Evolutionary conservation across 2,888 invertebrate genomes (phyloP).

Genomic region (Coelopa pilipes): DNA sequence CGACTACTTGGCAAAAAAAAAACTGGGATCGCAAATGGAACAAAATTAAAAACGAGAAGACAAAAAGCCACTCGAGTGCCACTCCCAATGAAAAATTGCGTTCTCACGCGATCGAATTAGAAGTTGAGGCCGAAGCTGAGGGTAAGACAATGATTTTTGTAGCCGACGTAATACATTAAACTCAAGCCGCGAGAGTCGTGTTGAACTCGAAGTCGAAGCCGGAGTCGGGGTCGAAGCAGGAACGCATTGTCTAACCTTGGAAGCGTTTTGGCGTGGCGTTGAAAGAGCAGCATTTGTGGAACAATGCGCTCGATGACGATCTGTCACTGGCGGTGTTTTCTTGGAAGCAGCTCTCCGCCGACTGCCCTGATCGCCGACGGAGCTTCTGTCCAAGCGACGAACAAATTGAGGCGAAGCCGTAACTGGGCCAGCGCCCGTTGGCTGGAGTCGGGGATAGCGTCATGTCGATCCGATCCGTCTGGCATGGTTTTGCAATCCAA

Average conservation of each 20-base stretch:
- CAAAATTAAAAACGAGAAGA: neutral
- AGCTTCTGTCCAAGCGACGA: too few relatives aligned
- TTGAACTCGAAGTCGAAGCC: neutral
- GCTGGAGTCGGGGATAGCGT: neutral
- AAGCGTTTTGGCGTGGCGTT: too few relatives aligned
- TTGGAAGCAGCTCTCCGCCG: too few relatives aligned
- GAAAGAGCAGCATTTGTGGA: neutral
- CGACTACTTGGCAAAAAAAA: neutral
- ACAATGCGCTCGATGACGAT: slow-evolving; percentile 5
- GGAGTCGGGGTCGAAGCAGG: too few relatives aligned
- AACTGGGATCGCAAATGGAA: neutral
- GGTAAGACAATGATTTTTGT: neutral
- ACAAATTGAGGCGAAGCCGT: neutral
- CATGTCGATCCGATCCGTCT: too few relatives aligned
- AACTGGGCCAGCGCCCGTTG: slow-evolving; percentile 20
- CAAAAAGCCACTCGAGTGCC: slow-evolving; percentile 7
- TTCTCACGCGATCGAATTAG: slow-evolving; percentile 28
- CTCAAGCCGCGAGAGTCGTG: neutral
- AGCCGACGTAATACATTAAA: slow-evolving; percentile 12
- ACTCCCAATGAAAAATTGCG: slow-evolving; percentile 10
- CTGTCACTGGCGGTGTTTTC: slow-evolving; percentile 15
- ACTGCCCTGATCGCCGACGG: too few relatives aligned
- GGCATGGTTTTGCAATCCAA: neutral
- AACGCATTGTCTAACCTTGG: slow-evolving; percentile 24
- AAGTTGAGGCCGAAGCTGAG: slow-evolving; percentile 19